Evolutionary conservation across 2,113 vertebrate species (phyloP).

Genomic region (Salvelinus sp.): DNA sequence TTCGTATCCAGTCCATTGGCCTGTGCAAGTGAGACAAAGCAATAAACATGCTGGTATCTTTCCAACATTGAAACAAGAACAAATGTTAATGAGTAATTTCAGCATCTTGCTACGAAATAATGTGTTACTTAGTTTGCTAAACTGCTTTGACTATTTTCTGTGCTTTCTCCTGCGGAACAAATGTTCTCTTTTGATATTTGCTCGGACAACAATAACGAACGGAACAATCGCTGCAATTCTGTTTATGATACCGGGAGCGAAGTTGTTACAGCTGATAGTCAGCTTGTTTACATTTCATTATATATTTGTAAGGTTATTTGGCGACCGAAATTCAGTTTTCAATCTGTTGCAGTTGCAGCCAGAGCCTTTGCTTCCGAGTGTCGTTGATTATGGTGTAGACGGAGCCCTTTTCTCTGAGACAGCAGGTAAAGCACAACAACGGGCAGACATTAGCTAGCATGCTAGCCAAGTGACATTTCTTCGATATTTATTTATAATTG

Average conservation of each 20-base stretch:
- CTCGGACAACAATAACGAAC: slow-evolving; percentile 1
- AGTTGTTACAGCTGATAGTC: slow-evolving; percentile 64
- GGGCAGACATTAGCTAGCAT: background rate
- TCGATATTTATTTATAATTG: too few relatives aligned
- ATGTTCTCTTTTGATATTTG: background rate
- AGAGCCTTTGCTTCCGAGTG: slow-evolving; percentile 29
- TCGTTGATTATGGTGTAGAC: slow-evolving; percentile 69
- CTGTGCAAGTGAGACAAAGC: too few relatives aligned
- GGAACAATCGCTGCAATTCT: slow-evolving; percentile 55
- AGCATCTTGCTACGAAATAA: too few relatives aligned
- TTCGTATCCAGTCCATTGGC: too few relatives aligned
- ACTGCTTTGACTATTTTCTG: too few relatives aligned
- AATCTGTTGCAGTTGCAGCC: slow-evolving; percentile 20
- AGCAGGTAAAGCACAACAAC: slow-evolving; percentile 55
- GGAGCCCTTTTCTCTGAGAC: slow-evolving; percentile 58
- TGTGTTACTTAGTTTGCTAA: too few relatives aligned
- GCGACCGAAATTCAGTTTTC: slow-evolving; percentile 1
- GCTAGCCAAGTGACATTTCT: too few relatives aligned
- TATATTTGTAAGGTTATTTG: background rate
- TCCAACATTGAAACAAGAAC: too few relatives aligned
- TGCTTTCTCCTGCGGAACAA: background rate
- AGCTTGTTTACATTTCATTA: slow-evolving; percentile 19
- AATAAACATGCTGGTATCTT: too few relatives aligned
- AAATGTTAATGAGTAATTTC: too few relatives aligned
- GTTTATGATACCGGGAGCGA: slow-evolving; percentile 61